phyloP scores from a whole-genome alignment of 2,797 vertebrate genomes.

The Crenichthys baileyi region DNA sequence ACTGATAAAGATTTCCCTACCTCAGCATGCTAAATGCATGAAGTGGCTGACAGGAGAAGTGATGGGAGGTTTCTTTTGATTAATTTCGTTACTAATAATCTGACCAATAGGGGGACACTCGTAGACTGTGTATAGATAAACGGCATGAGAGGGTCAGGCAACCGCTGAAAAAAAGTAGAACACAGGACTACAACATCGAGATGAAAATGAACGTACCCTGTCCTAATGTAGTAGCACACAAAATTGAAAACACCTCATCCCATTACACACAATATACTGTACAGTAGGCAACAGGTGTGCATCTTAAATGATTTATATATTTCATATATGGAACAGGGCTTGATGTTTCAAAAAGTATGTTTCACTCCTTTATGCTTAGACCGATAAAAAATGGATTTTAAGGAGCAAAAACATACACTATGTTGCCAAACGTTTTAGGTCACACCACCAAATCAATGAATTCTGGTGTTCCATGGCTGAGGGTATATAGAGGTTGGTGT shows the following conservation, averaged over 20 bases:
- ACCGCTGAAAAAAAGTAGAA: not conserved
- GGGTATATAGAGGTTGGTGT: no score
- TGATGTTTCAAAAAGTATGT: not conserved
- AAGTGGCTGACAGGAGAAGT: not conserved
- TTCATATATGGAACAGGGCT: not conserved
- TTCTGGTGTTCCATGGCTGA: no score
- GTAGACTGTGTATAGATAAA: not conserved
- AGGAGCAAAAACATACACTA: no score
- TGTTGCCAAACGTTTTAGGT: no score
- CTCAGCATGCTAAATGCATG: not conserved
- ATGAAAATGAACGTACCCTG: not conserved
- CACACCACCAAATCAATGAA: no score
- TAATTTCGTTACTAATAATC: not conserved
- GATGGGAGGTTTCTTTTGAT: not conserved
- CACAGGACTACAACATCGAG: not conserved
- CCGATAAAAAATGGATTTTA: not conserved
- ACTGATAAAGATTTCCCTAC: not conserved
- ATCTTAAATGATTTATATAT: no score
- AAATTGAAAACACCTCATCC: no score
- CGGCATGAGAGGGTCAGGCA: not conserved
- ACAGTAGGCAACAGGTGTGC: no score
- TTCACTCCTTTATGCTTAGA: not conserved
- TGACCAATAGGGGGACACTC: not conserved
- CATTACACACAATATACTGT: no score
- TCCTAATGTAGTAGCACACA: not conserved